Conservation (phyloP, 2,888 invertebrate genomes). For the Allolobophora icterica region DNA sequence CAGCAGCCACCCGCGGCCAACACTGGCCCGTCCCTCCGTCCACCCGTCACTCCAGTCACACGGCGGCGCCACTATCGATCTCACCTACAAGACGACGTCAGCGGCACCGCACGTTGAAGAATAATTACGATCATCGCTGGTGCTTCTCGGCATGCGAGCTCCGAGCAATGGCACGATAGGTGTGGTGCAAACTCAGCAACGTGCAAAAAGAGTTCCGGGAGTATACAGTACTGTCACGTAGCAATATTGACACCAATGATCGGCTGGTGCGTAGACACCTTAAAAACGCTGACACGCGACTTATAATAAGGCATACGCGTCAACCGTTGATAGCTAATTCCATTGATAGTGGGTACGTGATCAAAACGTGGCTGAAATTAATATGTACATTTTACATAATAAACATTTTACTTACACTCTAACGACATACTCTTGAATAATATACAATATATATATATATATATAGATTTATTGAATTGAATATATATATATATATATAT, state of each 20-base stretch:
- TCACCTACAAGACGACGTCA: background rate
- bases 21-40: background rate
- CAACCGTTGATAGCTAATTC: too few species aligned
- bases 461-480: too few species aligned
- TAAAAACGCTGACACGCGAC: too few species aligned
- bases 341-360: too few species aligned
- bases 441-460: too few species aligned
- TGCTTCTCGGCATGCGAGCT: background rate
- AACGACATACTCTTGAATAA: background rate
- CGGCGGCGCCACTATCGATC: slow-evolving; percentile 17
- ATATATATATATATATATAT: too few species aligned
- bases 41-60: background rate
- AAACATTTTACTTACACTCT: background rate
- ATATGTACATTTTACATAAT: background rate
- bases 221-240: too few species aligned
- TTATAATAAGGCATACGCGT: too few species aligned
- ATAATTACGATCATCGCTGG: slow-evolving; percentile 1
- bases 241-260: too few species aligned
- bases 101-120: background rate
- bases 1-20: slow-evolving; percentile 17
- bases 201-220: background rate
- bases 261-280: too few species aligned
- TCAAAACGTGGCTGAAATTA: background rate
- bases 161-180: background rate
- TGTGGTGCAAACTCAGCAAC: background rate